A percentile compares a stretch with the other conserved stretches of the same genome.
These are phyloP conservation scores for Sesamia inferens DNA, from an alignment of 2,888 invertebrate species.

Conservation along the genomic window DNA sequence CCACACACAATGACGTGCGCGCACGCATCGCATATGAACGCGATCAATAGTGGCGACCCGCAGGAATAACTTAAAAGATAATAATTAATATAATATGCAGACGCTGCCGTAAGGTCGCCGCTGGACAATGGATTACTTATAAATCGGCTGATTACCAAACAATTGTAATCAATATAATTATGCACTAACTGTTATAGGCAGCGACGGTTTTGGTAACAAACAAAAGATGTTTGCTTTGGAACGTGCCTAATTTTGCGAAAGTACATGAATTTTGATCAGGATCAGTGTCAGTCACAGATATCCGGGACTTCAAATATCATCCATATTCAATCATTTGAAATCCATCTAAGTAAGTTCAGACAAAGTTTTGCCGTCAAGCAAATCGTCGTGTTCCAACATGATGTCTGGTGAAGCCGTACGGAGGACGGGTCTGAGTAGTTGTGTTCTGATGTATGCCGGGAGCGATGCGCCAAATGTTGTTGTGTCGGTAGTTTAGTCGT, in stretches of 20 bases:
- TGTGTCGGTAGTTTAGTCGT: no score
- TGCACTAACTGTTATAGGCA: slow-evolving; percentile 35
- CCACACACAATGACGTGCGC: slow-evolving; percentile 60
- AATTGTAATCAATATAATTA: slow-evolving; percentile 36
- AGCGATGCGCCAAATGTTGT: no score
- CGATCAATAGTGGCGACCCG: slow-evolving; percentile 58
- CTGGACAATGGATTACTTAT: slow-evolving; percentile 62
- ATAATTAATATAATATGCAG: slow-evolving; percentile 67
- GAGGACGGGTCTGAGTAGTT: no score
- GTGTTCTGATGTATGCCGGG: no score
- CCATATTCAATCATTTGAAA: slow-evolving; percentile 9
- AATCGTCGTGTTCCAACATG: no score
- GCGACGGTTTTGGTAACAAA: slow-evolving; percentile 33
- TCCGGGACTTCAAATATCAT: not conserved
- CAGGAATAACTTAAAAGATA: slow-evolving; percentile 67
- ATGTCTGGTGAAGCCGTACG: no score
- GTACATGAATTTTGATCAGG: slow-evolving; percentile 4
- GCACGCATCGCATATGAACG: slow-evolving; percentile 66
- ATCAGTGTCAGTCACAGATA: slow-evolving; percentile 2
- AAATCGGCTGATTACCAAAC: slow-evolving; percentile 58
- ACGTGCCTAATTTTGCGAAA: slow-evolving; percentile 32
- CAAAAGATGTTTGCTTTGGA: slow-evolving; percentile 39
- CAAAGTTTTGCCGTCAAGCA: no score
- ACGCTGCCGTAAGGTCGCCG: slow-evolving; percentile 52
- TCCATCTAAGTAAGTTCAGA: not conserved